These are phyloP conservation scores for Panagrolaimus sp. DNA, from an alignment of 1,140 invertebrate genomes.

Conservation along the genomic window DNA sequence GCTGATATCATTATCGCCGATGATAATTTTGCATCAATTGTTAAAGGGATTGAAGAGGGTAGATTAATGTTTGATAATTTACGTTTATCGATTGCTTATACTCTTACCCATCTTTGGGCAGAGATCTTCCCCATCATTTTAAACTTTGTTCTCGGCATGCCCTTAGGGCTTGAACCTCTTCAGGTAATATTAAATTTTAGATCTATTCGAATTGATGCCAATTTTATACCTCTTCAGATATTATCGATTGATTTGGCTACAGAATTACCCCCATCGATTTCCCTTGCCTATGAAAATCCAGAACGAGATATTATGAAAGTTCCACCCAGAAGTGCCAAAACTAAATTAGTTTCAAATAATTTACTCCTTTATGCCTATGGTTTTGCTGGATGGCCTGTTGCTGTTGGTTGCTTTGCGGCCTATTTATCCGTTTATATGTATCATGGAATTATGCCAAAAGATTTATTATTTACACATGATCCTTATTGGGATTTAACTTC, in stretches of 20 bases:
- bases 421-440: constrained; percentile 52
- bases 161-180: no score
- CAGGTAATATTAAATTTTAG: no score
- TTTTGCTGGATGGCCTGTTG: constrained; percentile 27
- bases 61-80: constrained; percentile 39
- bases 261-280: constrained; percentile 41
- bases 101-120: constrained; percentile 44
- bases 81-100: constrained; percentile 17
- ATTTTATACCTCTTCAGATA: constrained; percentile 26
- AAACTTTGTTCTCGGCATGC: constrained; percentile 54
- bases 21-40: constrained; percentile 69
- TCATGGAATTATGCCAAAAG: constrained; percentile 46
- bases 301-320: constrained; percentile 57
- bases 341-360: constrained; percentile 44
- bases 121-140: constrained; percentile 59
- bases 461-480: constrained; percentile 53
- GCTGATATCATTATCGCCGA: constrained; percentile 69
- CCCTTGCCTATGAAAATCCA: constrained; percentile 55
- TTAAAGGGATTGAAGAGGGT: constrained; percentile 67
- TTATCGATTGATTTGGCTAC: constrained; percentile 36
- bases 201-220: no score
- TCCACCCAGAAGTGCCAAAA: constrained; percentile 44
- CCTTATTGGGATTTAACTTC: constrained; percentile 48
- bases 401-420: constrained; percentile 30
- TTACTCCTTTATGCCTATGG: constrained; percentile 32